phyloP scores from a whole-genome alignment of 2,797 vertebrate genomes.

The Oophaga sylvatica region DNA sequence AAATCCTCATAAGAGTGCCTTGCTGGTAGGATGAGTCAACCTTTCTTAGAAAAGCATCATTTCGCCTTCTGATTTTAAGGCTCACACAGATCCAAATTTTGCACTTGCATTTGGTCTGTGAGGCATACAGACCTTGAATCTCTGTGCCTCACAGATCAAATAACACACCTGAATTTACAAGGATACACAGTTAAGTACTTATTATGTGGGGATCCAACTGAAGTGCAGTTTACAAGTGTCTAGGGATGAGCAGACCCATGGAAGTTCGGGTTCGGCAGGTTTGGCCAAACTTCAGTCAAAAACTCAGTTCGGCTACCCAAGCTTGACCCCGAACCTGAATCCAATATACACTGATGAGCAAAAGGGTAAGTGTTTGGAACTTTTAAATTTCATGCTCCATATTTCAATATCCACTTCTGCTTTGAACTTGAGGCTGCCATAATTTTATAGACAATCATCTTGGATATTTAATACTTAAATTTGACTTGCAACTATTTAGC shows the following conservation, averaged over 20 bases:
- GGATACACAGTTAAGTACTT: not conserved
- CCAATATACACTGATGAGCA: no score
- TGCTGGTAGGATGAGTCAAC: not conserved
- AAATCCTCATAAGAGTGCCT: conserved; percentile 24
- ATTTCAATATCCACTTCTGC: no score
- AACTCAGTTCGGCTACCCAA: no score
- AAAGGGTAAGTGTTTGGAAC: no score
- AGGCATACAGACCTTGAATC: not conserved
- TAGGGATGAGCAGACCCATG: not conserved
- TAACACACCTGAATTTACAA: not conserved
- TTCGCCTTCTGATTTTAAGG: not conserved
- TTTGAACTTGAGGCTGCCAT: no score
- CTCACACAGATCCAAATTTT: not conserved
- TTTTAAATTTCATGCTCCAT: no score
- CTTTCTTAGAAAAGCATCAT: not conserved
- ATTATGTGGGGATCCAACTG: not conserved
- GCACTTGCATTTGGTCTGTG: not conserved
- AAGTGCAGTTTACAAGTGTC: not conserved
- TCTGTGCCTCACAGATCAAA: not conserved
- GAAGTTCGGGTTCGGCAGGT: no score
- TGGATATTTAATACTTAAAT: no score
- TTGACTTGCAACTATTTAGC: no score
- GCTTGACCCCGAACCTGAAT: no score
- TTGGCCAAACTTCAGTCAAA: no score
- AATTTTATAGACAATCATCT: no score